Base-by-base conservation (phyloP, 1,140 invertebrate species). In the Drosophila arizonae region DNA sequence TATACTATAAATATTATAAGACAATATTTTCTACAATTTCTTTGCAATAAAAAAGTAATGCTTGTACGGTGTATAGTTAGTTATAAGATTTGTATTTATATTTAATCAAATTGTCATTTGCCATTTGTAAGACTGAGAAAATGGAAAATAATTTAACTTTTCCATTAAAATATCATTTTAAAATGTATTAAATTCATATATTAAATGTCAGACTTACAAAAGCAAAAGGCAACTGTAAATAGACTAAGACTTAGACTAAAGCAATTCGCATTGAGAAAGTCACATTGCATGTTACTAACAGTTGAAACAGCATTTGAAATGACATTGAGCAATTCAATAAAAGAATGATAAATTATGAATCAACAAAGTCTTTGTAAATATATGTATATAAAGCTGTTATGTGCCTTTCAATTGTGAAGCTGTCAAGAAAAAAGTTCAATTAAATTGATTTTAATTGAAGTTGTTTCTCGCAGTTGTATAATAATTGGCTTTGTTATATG, bases 321-420 rank as follows among this genome's bases (percentile, higher is more conserved):
- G 54, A 30, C 17, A 26, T 26, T 62, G 15, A 33, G 50, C 46
- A 57, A 52, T 8, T 33, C 10, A 33, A 33, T 33, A 6, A 60
- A 45, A 24, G 24, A 41, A 65, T 30, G 26, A 10, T 39, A 74
- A 57, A 39, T 26, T 52, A 24, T 48, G 41, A 21, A n/a, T 72
- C 2, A 13, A 10, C 11, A 39, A 39, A 2, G 13, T 6, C 28
- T 50, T 51, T 57, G 10, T 30, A 51, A 51, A 9, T 46, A 8
- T n/a, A 33, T 21, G 11, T 48, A 10, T n/a, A 39, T 21, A 39
- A 72, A 54, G 11, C 58, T 51, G 62, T 41, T 13, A 50, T 79
- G 79, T 84, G 79, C 45, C 80, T 84, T 76, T 82, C 43, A 57
- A 74, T 61, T 74, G 73, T 43, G 51, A 51, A 51, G 45, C 2